Evolutionary conservation across 1,140 invertebrate genomes (phyloP), one percentile per base, ranked within the genome.

Genomic region (Melitaea cinxia): DNA sequence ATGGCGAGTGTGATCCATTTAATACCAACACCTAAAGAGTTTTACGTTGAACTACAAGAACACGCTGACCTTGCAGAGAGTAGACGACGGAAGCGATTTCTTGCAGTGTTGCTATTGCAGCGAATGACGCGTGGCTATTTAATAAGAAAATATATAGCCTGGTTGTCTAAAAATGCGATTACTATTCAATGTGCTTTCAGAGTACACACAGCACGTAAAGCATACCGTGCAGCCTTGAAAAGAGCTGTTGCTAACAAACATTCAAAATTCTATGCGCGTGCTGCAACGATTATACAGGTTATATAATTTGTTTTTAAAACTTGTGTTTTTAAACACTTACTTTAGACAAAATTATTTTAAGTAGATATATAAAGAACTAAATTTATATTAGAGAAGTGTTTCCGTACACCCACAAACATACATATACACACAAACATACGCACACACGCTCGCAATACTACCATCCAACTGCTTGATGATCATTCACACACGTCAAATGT

Each of bases 171-270:
- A 56, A 86, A 91, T 54, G 88, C 85, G 6, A 83, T 56, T 14
- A 87, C 56, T 15, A 91, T 91, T 63, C 88, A 91, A 54, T 82
- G 84, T 28, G 86, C 84, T n/a, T 88, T 82, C 49, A 83, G 88
- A 77, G 54, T 76, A 21, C 80, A 87, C 24, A 65, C 23, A 55
- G 82, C 83, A 4, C 64, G 80, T 15, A 87, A 83, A 69, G 71
- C 74, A n/a, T 84, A 82, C 26, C 72, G 82, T 33, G 67, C 62
- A 6, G 83, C 82, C 19, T 68, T 89, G 59, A 73, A 76, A 58
- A 65, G 70, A 66, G 84, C 85, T 24, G 82, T 88, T 0, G 61
- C 75, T 14, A 59, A 79, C 23, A 90, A 88, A 68, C 83, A 88
- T 61, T 73, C 62, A 0, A 83, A 55, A 47, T 65, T 85, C 73